A percentile compares a stretch with the other conserved stretches of the same genome.
These are phyloP conservation scores for Leuctra nigra DNA, from an alignment of 2,888 invertebrate genomes.

Conservation along the genomic window DNA sequence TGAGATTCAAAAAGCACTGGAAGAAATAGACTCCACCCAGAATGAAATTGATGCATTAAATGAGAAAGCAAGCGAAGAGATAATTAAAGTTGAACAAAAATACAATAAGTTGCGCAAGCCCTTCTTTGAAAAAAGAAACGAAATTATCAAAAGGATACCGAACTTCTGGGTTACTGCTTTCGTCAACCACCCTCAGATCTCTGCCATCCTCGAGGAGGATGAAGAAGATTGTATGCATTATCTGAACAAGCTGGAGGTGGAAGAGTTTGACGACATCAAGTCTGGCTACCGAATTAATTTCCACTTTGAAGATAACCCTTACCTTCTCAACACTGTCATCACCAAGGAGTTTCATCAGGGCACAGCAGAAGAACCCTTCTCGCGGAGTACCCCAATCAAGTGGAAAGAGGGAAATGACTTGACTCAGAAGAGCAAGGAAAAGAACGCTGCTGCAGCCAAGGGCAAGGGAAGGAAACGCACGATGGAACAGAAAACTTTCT, in stretches of 20 bases:
- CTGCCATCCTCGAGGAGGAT: constrained; percentile 70
- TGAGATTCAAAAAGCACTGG: constrained; percentile 57
- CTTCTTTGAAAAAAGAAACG: constrained; percentile 66
- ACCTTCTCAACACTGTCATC: constrained; percentile 70
- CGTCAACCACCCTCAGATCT: constrained; percentile 80
- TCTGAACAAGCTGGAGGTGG: constrained; percentile 67
- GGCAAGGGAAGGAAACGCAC: constrained; percentile 54
- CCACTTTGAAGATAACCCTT: constrained; percentile 72
- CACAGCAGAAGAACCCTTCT: constrained; percentile 60
- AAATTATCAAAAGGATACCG: constrained; percentile 67
- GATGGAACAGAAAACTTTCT: constrained; percentile 66
- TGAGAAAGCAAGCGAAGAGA: constrained; percentile 78
- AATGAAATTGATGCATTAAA: constrained; percentile 75
- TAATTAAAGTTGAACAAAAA: constrained; percentile 73
- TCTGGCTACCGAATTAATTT: constrained; percentile 74
- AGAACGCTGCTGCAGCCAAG: constrained; percentile 36
- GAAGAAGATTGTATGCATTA: constrained; percentile 74
- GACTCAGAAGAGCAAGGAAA: constrained; percentile 53
- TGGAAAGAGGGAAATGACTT: constrained; percentile 76
- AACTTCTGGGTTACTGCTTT: constrained; percentile 83
- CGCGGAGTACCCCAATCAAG: constrained; percentile 65
- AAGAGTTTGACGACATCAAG: constrained; percentile 82
- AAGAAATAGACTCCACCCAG: constrained; percentile 74
- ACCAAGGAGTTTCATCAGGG: constrained; percentile 73
- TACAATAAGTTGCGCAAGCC: constrained; percentile 74